Evolutionary conservation across 2,113 vertebrate species (phyloP).

Genomic region (Mugil cephalus): DNA sequence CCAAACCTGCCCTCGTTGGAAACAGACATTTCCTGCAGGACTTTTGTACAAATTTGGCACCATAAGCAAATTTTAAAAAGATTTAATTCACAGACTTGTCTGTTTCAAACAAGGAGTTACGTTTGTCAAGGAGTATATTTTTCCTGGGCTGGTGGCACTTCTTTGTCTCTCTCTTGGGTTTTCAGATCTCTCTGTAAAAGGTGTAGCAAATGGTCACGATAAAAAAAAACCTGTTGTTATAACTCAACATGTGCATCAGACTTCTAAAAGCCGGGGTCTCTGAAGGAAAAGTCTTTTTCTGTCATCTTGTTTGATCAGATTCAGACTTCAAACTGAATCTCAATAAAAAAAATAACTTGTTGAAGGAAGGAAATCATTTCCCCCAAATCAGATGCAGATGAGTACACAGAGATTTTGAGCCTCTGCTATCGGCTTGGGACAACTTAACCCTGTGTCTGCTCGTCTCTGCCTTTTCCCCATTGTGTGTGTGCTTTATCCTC

Average conservation of each 20-base stretch:
- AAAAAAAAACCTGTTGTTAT: slow-evolving; percentile 4
- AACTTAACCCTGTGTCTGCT: slow-evolving; percentile 35
- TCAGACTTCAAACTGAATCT: slow-evolving; percentile 12
- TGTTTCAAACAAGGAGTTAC: slow-evolving; percentile 58
- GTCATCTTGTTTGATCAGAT: slow-evolving; percentile 5
- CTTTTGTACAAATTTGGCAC: neutral
- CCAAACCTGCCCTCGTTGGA: slow-evolving; percentile 50
- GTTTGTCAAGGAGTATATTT: slow-evolving; percentile 9
- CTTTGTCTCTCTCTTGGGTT: slow-evolving; percentile 73
- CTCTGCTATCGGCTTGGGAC: slow-evolving; percentile 12
- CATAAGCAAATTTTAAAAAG: neutral
- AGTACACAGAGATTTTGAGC: slow-evolving; percentile 6
- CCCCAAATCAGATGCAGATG: slow-evolving; percentile 17
- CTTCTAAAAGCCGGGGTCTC: neutral
- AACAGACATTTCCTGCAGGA: slow-evolving; percentile 50
- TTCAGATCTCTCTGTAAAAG: slow-evolving; percentile 76
- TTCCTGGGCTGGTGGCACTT: slow-evolving; percentile 35
- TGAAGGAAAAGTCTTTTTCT: slow-evolving; percentile 15
- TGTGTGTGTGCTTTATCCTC: slow-evolving; percentile 40
- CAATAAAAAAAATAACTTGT: slow-evolving; percentile 2
- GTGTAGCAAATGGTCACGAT: neutral
- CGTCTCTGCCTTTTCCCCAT: slow-evolving; percentile 27
- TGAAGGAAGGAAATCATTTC: slow-evolving; percentile 11
- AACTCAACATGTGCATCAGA: neutral
- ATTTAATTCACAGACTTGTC: slow-evolving; percentile 8